Evolutionary conservation across 2,113 vertebrate species (phyloP).

Genomic region (Jaculus jaculus): DNA sequence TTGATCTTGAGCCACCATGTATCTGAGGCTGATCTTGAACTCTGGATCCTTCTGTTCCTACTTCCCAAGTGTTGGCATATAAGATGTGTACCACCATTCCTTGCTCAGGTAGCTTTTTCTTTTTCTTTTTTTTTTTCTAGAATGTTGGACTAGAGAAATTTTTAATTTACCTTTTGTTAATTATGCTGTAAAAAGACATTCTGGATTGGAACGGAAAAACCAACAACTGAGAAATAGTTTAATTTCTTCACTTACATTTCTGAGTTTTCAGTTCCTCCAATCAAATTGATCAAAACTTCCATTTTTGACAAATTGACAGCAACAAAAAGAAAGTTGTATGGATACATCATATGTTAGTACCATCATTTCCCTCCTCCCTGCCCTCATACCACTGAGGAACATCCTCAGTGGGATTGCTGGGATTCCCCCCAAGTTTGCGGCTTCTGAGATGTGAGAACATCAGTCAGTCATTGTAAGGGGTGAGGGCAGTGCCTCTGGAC

Average conservation of each 20-base stretch:
- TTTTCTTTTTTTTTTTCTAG: too few relatives aligned
- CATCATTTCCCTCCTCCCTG: too few relatives aligned
- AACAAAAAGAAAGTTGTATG: too few relatives aligned
- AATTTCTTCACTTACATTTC: constrained; percentile 16
- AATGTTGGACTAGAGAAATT: not conserved
- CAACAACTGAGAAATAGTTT: not conserved
- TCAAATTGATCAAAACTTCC: not conserved
- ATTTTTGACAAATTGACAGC: constrained; percentile 30
- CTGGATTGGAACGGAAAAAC: not conserved
- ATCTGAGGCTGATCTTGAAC: not conserved
- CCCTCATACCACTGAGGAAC: too few relatives aligned
- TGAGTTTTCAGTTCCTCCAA: constrained; percentile 46
- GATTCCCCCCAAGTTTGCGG: too few relatives aligned
- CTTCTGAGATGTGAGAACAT: too few relatives aligned
- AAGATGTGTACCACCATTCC: not conserved
- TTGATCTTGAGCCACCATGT: not conserved
- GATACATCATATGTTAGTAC: too few relatives aligned
- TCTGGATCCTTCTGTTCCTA: not conserved
- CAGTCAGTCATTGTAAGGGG: too few relatives aligned
- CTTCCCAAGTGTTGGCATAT: not conserved
- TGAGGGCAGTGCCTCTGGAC: too few relatives aligned
- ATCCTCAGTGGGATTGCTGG: too few relatives aligned
- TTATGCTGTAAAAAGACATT: not conserved
- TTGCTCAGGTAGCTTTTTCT: too few relatives aligned
- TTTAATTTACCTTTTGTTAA: constrained; percentile 20